Evolutionary conservation across 1,140 invertebrate species (phyloP).

Genomic region (Drosophila nigrodunni): DNA sequence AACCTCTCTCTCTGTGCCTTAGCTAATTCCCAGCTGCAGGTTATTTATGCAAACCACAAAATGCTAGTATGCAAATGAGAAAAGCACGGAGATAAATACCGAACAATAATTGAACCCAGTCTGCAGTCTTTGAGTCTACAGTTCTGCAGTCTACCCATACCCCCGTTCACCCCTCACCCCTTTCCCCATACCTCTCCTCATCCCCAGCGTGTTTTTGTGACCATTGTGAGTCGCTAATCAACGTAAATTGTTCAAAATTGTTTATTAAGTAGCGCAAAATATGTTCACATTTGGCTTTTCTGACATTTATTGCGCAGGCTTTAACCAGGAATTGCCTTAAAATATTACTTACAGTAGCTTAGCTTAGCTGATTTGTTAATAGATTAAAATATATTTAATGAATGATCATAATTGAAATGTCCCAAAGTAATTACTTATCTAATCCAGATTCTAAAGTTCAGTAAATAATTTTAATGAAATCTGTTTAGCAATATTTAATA

Average conservation of each 20-base stretch:
- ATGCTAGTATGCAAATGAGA: conserved; percentile 68
- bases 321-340: neutral
- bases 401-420: too few species aligned
- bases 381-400: too few species aligned
- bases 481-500: conserved; percentile 27
- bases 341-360: neutral
- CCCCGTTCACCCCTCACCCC: neutral
- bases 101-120: neutral
- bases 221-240: conserved; percentile 58
- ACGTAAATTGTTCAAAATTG: conserved; percentile 69
- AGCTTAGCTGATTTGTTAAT: neutral
- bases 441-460: too few species aligned
- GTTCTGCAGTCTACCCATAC: neutral
- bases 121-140: neutral
- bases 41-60: conserved; percentile 50
- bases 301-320: conserved; percentile 57
- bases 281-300: conserved; percentile 45
- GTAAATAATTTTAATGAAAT: too few species aligned
- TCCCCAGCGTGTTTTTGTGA: neutral
- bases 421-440: too few species aligned
- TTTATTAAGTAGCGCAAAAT: conserved; percentile 73
- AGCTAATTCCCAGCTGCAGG: conserved; percentile 61
- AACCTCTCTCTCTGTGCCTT: neutral
- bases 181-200: neutral
- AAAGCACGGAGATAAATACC: conserved; percentile 33